Evolutionary conservation across 2,888 invertebrate species (phyloP), one percentile per base, ranked within the genome.

Genomic region (Brachyptera risi): DNA sequence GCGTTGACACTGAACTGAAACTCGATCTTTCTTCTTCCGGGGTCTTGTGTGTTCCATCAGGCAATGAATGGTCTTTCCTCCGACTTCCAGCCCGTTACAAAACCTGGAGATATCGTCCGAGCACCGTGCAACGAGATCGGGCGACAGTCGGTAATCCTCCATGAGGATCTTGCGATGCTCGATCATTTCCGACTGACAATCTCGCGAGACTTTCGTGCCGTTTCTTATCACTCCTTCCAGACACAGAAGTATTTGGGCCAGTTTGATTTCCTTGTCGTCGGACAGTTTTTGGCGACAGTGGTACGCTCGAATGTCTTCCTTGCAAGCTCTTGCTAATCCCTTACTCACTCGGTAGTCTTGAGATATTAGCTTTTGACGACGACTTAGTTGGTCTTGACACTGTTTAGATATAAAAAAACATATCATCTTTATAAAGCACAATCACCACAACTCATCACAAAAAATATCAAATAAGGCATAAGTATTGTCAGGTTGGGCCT

Each of bases 31-130:
- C 68, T 80, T 78, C 69, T 81, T 80, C 66, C 83, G 80, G 1
- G 82, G 80, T 68, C 88, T 83, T 1, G 91, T 89, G 74, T 92
- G 87, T 40, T 90, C 89, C 92, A 98, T 92, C 44, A 99, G 78
- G 73, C 98, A 99, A 73, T 98, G 97, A 67, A 99, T 88, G 0
- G 96, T 96, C 72, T 88, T 87, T 0, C 92, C 94, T 2, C 91
- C 92, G 59, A 84, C 80, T 73, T 90, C 90, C 65, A 87, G 78
- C 11, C 65, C 67, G 17, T 84, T 84, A 74, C 95, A 96, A 68
- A 85, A 86, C 59, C 79, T 80, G 17, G 82, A 78, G 67, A 96
- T 95, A 72, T 96, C 96, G 68, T 83, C 82, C 19, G 90, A 85
- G 78, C 98, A 98, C 58, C 86, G 83, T 68, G 87, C 84, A 64